phyloP scores from a whole-genome alignment of 1,140 invertebrate genomes.

The Nasonia vitripennis region DNA sequence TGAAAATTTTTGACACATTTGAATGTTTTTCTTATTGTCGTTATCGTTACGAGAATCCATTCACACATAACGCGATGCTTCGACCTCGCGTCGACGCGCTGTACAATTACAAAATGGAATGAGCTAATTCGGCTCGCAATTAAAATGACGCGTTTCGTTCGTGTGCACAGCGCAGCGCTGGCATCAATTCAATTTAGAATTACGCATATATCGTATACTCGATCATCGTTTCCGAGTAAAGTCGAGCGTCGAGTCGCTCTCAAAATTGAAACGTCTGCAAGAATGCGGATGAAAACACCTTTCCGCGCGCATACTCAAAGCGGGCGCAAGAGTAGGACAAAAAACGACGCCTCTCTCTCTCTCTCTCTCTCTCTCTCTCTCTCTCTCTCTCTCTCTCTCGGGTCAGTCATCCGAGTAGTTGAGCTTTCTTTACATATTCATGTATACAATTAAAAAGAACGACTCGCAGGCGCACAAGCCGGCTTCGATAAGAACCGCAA shows the following conservation, averaged over 20 bases:
- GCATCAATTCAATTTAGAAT: neutral
- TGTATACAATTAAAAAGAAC: neutral
- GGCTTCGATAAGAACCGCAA: slow-evolving; percentile 22
- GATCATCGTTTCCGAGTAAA: no score
- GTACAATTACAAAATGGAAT: no score
- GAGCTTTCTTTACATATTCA: slow-evolving; percentile 13
- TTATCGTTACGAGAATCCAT: neutral
- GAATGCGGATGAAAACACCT: neutral
- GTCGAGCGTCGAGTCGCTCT: neutral
- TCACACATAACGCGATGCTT: no score
- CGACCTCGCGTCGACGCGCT: no score
- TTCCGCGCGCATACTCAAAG: no score
- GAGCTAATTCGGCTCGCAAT: no score
- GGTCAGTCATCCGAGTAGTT: neutral
- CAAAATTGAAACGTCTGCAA: neutral
- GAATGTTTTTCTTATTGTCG: neutral
- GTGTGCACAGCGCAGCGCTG: neutral
- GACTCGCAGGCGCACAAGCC: neutral
- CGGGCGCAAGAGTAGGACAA: neutral
- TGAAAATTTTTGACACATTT: neutral
- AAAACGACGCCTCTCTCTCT: neutral
- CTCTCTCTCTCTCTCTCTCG: neutral
- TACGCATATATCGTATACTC: neutral
- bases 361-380: neutral
- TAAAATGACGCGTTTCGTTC: neutral